Evolutionary conservation across 2,888 invertebrate species (phyloP).

Genomic region (Criorhina ranunculi): DNA sequence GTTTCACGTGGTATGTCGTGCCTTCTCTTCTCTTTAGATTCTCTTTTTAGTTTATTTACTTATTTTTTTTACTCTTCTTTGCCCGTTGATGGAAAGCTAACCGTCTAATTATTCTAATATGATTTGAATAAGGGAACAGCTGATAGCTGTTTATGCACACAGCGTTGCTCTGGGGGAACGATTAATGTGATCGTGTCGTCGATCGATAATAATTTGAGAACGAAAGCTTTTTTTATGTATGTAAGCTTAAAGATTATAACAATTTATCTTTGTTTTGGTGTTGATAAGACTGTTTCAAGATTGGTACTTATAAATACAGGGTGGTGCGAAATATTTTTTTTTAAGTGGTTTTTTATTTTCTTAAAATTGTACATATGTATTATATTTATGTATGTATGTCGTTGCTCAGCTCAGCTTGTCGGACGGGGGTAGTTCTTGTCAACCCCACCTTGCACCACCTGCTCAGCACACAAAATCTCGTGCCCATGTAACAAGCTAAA

Average conservation of each 20-base stretch:
- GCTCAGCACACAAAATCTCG: no score
- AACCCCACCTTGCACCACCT: no score
- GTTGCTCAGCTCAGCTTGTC: no score
- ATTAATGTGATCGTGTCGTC: background rate
- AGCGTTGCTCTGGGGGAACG: background rate
- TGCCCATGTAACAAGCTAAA: no score
- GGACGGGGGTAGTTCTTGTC: no score
- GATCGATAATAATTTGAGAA: conserved; percentile 7
- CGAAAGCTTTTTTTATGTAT: conserved; percentile 26
- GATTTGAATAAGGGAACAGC: background rate
- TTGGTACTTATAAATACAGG: conserved; percentile 2
- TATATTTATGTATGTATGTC: no score
- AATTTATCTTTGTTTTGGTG: conserved; percentile 6
- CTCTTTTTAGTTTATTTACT: conserved; percentile 11
- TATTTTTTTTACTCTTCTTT: conserved; percentile 23
- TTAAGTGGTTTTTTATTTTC: no score
- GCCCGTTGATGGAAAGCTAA: background rate
- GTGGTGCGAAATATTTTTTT: background rate
- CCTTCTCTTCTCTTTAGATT: conserved; percentile 1
- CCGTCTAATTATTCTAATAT: conserved; percentile 8
- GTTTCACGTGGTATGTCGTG: conserved; percentile 46
- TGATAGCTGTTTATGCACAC: background rate
- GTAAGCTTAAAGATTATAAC: conserved; percentile 2
- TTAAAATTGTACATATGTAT: no score
- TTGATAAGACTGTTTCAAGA: conserved; percentile 24